A percentile compares a stretch with the other conserved stretches of the same genome.
Conservation (phyloP, 2,797 vertebrate genomes). For the Poeciliopsis gracilis region DNA sequence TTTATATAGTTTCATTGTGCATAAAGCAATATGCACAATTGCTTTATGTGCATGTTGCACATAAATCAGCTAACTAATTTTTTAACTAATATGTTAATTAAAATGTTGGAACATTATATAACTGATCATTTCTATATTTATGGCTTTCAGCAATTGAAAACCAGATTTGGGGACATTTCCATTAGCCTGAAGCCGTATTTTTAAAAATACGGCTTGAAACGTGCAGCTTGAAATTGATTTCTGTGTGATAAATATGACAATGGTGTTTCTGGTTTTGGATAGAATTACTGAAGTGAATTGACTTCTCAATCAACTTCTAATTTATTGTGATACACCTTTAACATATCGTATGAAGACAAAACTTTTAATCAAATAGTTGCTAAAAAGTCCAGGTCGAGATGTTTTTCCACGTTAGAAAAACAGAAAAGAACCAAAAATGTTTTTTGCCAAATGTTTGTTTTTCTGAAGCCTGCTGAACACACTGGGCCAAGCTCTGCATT, state of each 20-base stretch:
- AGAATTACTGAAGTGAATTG: background rate
- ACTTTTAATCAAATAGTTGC: background rate
- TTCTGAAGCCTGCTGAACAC: background rate
- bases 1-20: background rate
- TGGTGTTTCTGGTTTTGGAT: background rate
- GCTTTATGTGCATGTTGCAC: too few species aligned
- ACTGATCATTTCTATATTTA: background rate
- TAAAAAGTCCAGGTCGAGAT: background rate
- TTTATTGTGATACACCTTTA: background rate
- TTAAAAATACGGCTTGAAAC: too few species aligned
- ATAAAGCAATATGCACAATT: background rate
- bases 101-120: background rate
- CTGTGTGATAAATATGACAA: background rate
- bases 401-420: background rate
- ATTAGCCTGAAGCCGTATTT: too few species aligned
- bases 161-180: background rate
- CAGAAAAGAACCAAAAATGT: background rate
- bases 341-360: background rate
- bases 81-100: background rate
- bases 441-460: background rate
- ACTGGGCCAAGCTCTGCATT: background rate
- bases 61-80: too few species aligned
- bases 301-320: background rate
- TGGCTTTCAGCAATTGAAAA: background rate
- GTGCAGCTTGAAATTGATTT: background rate